Evolutionary conservation across 2,113 vertebrate genomes (phyloP), one percentile per base, ranked within the genome.

Genomic region (Ailuropoda melanoleuca): DNA sequence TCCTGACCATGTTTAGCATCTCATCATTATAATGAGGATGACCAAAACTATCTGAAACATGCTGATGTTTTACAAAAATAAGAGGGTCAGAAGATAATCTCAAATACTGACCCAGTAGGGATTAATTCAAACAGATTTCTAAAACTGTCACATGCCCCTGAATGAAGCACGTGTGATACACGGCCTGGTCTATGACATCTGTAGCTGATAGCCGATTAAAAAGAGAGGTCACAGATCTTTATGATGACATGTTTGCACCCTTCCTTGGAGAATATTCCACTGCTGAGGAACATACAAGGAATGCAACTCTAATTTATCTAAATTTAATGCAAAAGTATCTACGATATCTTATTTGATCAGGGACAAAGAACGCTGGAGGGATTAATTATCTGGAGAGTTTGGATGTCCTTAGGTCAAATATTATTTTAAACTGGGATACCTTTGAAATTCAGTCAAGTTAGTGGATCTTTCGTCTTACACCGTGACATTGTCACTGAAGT

Each of bases 41-140:
- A 72, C 37, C 91, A 58, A 89, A 98, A 97, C 83, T 50, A 93
- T 68, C 94, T 93, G 58, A 97, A 97, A 98, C 86, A 94, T 86
- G 74, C 81, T 93, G 75, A 88, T 93, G 34, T 81, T 97, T 97
- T 90, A 77, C 66, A 96, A 95, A 96, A 98, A 99, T 43, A 98
- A 98, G 87, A 86, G 88, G 97, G 98, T 98, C 98, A 98, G 77
- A 92, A 97, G 97, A 98, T 98, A 98, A 99, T 98, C 98, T 97
- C 98, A 88, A 97, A 98, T 96, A 96, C 97, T 98, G 97, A 97
- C 97, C 91, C 97, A 90, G 84, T 86, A 83, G 72, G 55, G 98
- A 98, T 98, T 98, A 98, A 98, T 96, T 98, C 77, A 94, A 97
- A 98, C 87, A 94, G 96, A 97, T 99, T 98, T 98, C 97, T 97